A percentile compares a stretch with the other conserved stretches of the same genome.
These are phyloP conservation scores for Heliothis peltigera DNA, from an alignment of 2,888 invertebrate genomes.

Conservation along the genomic window DNA sequence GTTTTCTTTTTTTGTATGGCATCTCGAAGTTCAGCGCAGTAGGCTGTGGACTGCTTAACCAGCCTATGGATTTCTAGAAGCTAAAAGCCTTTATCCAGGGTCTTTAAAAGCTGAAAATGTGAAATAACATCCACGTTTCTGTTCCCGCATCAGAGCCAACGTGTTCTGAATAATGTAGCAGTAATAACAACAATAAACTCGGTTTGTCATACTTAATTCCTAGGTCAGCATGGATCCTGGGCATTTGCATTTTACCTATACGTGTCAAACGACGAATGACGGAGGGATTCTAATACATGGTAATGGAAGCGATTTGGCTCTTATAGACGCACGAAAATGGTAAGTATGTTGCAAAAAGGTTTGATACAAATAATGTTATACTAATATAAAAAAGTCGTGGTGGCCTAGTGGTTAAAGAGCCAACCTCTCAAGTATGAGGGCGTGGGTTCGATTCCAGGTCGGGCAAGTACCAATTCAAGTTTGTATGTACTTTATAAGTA, in stretches of 20 bases:
- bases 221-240: constrained; percentile 35
- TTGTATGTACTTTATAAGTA: too few species aligned
- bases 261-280: constrained; percentile 22
- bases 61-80: too few species aligned
- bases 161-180: constrained; percentile 40
- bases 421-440: too few species aligned
- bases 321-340: constrained; percentile 2
- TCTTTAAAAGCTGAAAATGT: too few species aligned
- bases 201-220: constrained; percentile 24
- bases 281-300: constrained; percentile 25
- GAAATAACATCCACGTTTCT: constrained; percentile 15
- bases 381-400: too few species aligned
- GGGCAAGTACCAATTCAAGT: too few species aligned
- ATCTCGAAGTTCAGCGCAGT: too few species aligned
- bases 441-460: too few species aligned
- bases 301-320: constrained; percentile 41
- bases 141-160: constrained; percentile 25
- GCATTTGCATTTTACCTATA: constrained; percentile 37
- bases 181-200: constrained; percentile 30
- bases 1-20: too few species aligned
- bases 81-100: too few species aligned
- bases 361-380: neutral
- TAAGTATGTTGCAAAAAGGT: neutral
- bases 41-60: too few species aligned
- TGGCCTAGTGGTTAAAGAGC: too few species aligned